Percentiles rank a stretch among this genome's conserved stretches.
Conservation (phyloP, 1,140 invertebrate genomes). For the Eubasilissa regina region DNA sequence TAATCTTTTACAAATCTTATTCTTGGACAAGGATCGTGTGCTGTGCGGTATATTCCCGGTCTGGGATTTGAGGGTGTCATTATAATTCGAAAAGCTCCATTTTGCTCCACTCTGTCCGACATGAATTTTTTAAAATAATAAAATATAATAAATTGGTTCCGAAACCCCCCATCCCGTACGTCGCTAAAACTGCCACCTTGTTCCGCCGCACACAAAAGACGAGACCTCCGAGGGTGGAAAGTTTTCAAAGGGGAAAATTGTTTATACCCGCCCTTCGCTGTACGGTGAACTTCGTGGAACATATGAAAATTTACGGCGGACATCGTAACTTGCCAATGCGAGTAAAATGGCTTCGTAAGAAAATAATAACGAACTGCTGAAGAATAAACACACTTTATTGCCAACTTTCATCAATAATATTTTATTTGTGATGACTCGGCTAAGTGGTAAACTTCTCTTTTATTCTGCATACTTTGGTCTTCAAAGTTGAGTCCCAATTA, state of each 20-base stretch:
- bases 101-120: too few species aligned
- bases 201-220: conserved; percentile 1
- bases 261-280: conserved; percentile 23
- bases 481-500: too few species aligned
- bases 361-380: neutral
- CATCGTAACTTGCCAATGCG: conserved; percentile 4
- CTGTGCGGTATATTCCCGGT: too few species aligned
- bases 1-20: too few species aligned
- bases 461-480: too few species aligned
- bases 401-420: neutral
- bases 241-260: conserved; percentile 18
- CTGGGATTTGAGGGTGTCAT: too few species aligned
- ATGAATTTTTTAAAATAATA: too few species aligned
- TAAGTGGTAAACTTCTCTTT: too few species aligned
- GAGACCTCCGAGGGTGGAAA: neutral
- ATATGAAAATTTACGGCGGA: conserved; percentile 23
- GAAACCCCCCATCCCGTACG: neutral
- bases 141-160: neutral
- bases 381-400: neutral
- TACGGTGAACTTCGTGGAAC: conserved; percentile 11
- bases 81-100: too few species aligned
- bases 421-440: too few species aligned
- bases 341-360: neutral
- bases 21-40: too few species aligned
- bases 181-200: conserved; percentile 5